These are phyloP conservation scores for Rhimphoctona megacephalus DNA, from an alignment of 2,888 invertebrate genomes.

Conservation along the genomic window DNA sequence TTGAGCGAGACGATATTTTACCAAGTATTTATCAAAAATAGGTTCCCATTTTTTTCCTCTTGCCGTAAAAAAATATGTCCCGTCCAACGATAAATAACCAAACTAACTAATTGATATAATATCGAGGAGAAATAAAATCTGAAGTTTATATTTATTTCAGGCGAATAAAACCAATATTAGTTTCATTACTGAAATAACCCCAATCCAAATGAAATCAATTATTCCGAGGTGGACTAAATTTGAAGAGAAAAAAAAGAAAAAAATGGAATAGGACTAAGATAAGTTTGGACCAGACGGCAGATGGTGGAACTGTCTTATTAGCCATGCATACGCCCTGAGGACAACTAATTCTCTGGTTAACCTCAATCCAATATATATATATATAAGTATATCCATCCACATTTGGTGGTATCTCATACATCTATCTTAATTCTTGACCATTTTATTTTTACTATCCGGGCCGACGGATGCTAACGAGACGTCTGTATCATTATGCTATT, in stretches of 20 bases:
- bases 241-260: not conserved
- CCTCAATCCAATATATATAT: conserved; percentile 47
- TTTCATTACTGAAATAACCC: not conserved
- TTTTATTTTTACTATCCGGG: conserved; percentile 43
- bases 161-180: not conserved
- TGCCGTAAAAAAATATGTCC: too few relatives aligned
- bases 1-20: not conserved
- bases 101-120: too few relatives aligned
- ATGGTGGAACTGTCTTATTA: conserved; percentile 78
- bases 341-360: conserved; percentile 79
- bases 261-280: conserved; percentile 33
- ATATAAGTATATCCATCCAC: conserved; percentile 6
- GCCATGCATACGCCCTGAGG: conserved; percentile 79
- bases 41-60: not conserved
- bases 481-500: conserved; percentile 83
- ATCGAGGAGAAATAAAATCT: not conserved
- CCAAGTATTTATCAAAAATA: not conserved
- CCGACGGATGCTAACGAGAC: conserved; percentile 80
- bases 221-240: not conserved
- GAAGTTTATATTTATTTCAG: not conserved
- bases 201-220: not conserved
- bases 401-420: conserved; percentile 21
- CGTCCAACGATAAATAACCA: too few relatives aligned
- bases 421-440: not conserved
- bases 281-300: conserved; percentile 69